Conservation (phyloP, 1,140 invertebrate genomes). For the Ips nitidus region DNA sequence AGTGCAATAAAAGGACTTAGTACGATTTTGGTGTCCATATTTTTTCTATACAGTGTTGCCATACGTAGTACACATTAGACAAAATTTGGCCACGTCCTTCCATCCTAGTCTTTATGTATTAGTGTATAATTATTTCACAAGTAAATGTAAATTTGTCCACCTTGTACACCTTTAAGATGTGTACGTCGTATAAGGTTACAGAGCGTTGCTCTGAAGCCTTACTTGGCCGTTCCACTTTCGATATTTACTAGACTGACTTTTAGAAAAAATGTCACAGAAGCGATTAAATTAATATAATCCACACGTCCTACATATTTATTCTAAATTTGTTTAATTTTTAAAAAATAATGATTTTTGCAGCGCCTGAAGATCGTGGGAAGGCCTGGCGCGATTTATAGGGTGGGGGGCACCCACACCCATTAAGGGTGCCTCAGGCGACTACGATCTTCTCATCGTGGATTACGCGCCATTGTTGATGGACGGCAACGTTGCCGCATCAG, state of each 20-base stretch:
- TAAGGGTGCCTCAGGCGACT: conserved; percentile 41
- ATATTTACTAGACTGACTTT: neutral
- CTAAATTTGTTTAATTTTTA: neutral
- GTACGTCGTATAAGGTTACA: too few relatives aligned
- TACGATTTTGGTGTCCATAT: too few relatives aligned
- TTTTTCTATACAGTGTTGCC: too few relatives aligned
- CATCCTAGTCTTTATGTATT: too few relatives aligned
- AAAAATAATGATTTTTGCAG: neutral
- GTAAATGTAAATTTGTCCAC: too few relatives aligned
- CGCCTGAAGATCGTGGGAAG: neutral
- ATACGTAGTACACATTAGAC: too few relatives aligned
- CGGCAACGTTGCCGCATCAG: conserved; percentile 37
- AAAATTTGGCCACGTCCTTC: too few relatives aligned
- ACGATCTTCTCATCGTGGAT: conserved; percentile 51
- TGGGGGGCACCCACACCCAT: conserved; percentile 25
- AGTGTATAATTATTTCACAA: too few relatives aligned
- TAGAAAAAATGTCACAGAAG: neutral
- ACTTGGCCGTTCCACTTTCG: neutral
- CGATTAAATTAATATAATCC: neutral
- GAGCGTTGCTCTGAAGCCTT: neutral
- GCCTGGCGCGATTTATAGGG: conserved; percentile 32
- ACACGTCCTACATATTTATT: neutral
- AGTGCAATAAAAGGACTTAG: too few relatives aligned
- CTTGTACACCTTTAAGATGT: too few relatives aligned
- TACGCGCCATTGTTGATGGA: conserved; percentile 43